Conservation (phyloP, 2,113 vertebrate genomes). For the Progne subis region DNA sequence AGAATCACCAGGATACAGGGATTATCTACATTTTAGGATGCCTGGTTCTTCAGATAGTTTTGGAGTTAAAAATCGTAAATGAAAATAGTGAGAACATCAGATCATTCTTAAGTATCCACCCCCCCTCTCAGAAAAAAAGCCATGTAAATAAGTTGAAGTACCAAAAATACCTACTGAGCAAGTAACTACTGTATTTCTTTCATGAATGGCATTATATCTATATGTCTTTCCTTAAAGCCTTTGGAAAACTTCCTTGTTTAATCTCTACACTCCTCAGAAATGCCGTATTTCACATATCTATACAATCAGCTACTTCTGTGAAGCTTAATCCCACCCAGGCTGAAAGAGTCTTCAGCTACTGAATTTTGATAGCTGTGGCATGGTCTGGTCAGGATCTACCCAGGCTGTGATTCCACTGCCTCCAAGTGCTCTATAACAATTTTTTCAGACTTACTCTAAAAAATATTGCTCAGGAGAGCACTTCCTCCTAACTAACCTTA, state of each 20-base stretch:
- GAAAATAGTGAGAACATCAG: neutral
- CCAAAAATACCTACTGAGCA: neutral
- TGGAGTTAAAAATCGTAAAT: neutral
- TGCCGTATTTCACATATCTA: neutral
- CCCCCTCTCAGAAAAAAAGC: rapidly evolving
- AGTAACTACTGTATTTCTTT: neutral
- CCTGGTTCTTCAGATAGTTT: neutral
- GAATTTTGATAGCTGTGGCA: slow-evolving; percentile 49
- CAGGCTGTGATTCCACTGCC: neutral
- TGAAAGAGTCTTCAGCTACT: slow-evolving; percentile 34
- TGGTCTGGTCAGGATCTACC: slow-evolving; percentile 24
- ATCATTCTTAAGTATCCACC: neutral
- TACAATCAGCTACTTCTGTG: neutral
- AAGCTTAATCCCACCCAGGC: slow-evolving; percentile 13
- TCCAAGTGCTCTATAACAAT: neutral
- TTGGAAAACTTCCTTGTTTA: neutral
- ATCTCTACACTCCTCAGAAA: neutral
- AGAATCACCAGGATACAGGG: neutral
- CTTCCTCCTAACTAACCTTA: neutral
- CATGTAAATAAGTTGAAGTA: neutral
- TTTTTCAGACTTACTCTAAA: neutral
- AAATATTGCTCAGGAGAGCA: neutral
- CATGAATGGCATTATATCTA: neutral
- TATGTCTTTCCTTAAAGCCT: neutral
- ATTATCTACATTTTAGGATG: neutral